These are phyloP conservation scores for Poecilia picta DNA, from an alignment of 2,797 vertebrate genomes.

Conservation along the genomic window DNA sequence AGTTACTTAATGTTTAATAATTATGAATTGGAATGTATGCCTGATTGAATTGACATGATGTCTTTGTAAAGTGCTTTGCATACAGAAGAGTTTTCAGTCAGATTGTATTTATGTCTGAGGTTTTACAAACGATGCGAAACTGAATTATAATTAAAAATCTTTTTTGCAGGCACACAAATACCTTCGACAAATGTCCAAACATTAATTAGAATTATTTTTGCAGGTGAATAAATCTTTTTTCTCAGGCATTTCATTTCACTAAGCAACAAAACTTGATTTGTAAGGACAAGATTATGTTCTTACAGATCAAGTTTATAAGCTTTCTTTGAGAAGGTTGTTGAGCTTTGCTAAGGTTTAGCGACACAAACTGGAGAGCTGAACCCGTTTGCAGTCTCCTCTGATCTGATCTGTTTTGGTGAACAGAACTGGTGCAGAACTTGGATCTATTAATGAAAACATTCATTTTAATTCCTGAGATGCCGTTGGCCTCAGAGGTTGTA, in stretches of 20 bases:
- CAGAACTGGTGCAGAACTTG: not conserved
- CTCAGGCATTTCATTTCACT: not conserved
- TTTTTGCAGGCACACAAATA: not conserved
- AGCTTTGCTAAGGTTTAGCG: not conserved
- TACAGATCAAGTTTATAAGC: not conserved
- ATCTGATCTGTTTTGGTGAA: not conserved
- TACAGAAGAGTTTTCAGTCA: too few relatives aligned
- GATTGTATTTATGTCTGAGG: too few relatives aligned
- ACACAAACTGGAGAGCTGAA: not conserved
- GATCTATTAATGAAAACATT: not conserved
- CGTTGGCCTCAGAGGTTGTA: not conserved
- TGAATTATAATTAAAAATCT: not conserved
- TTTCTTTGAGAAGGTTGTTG: not conserved
- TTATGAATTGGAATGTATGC: too few relatives aligned
- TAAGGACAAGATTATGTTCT: not conserved
- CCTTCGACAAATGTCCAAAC: not conserved
- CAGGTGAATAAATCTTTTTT: not conserved
- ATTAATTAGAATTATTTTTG: not conserved
- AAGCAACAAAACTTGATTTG: not conserved
- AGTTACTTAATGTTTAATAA: too few relatives aligned
- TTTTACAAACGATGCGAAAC: not conserved
- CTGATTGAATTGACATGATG: too few relatives aligned
- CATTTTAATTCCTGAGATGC: not conserved
- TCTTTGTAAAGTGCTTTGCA: too few relatives aligned
- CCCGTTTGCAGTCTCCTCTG: not conserved